Evolutionary conservation across 2,888 invertebrate genomes (phyloP).

Genomic region (Eupeodes latifasciatus): DNA sequence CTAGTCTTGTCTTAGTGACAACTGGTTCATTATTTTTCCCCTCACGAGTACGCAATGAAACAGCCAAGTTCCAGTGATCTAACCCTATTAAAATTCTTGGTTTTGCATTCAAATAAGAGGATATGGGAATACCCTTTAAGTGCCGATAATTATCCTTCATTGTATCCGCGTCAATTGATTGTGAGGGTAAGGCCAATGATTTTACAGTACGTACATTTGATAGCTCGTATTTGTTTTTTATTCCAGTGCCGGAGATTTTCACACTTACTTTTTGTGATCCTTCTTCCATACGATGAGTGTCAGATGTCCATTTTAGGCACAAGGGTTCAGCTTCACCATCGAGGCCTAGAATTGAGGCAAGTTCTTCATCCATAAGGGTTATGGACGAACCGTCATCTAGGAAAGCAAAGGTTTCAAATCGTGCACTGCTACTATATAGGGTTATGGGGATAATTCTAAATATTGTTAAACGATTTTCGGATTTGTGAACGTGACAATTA

Average conservation of each 20-base stretch:
- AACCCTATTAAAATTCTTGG: too few species aligned
- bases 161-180: too few species aligned
- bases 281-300: conserved; percentile 39
- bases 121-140: too few species aligned
- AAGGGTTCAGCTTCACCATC: conserved; percentile 62
- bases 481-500: conserved; percentile 13
- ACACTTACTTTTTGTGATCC: conserved; percentile 64
- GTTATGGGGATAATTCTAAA: conserved; percentile 49
- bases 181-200: too few species aligned
- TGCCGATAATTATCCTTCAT: too few species aligned
- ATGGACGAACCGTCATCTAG: conserved; percentile 73
- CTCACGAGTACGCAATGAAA: too few species aligned
- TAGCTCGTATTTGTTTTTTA: neutral
- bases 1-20: neutral
- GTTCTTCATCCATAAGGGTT: conserved; percentile 70
- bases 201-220: conserved; percentile 1
- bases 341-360: conserved; percentile 39
- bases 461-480: neutral
- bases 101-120: too few species aligned
- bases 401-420: conserved; percentile 68
- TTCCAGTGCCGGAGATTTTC: conserved; percentile 10
- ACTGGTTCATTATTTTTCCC: neutral
- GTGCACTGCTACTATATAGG: conserved; percentile 48
- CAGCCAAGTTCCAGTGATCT: too few species aligned
- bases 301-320: conserved; percentile 52